Evolutionary conservation across 2,113 vertebrate genomes (phyloP).

Genomic region (Tragelaphus imberbis): DNA sequence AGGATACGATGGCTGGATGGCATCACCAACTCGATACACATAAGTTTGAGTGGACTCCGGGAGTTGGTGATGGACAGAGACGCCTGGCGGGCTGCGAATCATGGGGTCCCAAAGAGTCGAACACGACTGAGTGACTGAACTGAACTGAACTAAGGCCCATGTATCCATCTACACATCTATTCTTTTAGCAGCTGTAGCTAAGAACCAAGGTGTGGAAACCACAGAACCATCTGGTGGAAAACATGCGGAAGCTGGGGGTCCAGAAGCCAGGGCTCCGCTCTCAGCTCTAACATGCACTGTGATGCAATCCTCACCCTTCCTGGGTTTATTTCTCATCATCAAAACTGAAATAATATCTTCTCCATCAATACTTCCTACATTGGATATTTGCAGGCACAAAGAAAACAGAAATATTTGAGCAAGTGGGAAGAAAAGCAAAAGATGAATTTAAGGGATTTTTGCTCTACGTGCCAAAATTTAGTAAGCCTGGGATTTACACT

Average conservation of each 20-base stretch:
- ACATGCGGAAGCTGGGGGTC: neutral
- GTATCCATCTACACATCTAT: neutral
- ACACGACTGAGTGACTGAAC: neutral
- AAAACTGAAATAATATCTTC: slow-evolving; percentile 12
- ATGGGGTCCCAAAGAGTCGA: neutral
- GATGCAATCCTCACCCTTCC: neutral
- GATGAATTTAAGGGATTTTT: neutral
- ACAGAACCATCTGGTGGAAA: slow-evolving; percentile 18
- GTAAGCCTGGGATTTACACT: slow-evolving; percentile 11
- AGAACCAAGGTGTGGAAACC: neutral
- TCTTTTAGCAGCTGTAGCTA: neutral
- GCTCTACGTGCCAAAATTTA: slow-evolving; percentile 8
- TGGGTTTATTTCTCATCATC: neutral
- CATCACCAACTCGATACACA: neutral
- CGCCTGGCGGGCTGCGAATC: neutral
- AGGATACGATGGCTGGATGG: neutral
- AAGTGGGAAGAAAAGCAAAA: slow-evolving; percentile 27
- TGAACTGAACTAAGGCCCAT: neutral
- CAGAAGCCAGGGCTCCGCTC: neutral
- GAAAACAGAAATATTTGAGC: neutral
- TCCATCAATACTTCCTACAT: neutral
- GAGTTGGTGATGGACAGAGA: neutral
- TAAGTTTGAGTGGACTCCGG: neutral
- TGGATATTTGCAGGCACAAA: neutral
- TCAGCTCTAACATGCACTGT: neutral